Base-by-base conservation (phyloP, 2,797 vertebrate genomes). In the Enteromius afrohamiltoni region DNA sequence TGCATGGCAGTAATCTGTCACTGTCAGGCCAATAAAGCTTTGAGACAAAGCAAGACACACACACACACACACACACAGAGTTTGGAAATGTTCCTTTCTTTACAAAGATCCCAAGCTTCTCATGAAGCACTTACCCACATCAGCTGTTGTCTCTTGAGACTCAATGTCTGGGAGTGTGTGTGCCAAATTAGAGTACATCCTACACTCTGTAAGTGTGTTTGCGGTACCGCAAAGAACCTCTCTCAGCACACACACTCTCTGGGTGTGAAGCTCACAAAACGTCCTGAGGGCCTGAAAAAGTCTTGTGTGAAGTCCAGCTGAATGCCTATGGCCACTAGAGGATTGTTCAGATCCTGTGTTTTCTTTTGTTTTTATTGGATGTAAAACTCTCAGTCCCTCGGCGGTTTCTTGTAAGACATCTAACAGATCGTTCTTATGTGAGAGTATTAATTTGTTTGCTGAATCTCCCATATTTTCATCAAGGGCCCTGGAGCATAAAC, bases 231-330 rank as follows among this genome's bases (percentile, higher is more conserved):
- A 81, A 74, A 93, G 73, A 23, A 69, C 79, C 9, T 90, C 80
- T 84, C 89, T 92, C 92, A 92, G 90, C 6, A 69, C 85, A 8
- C 79, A 51, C 83, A 91, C 65, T 78, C 87, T 86, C 29, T 87
- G 87, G 14, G 86, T 86, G 34, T 93, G 87, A 82, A 88, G 82
- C 49, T 81, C 84, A 65, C 81, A 85, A 87, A 93, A 67, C 60
- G 90, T 88, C 80, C 70, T 89, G 82, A 94, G 74, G 47, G 86
- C 87, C 79, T 26, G 71, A 69, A 92, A 2, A 69, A 87, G 85
- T 62, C 80, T 90, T 73, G 53, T 51, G 87, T 79, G 79, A 78
- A 88, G 78, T 64, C 79, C 85, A 77, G 67, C 80, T 81, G 23
- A 76, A 82, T 42, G 69, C 76, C 49, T 79, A 79, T 0, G 53